Evolutionary conservation across 2,113 vertebrate genomes (phyloP).

Genomic region (Odobenus rosmarus): DNA sequence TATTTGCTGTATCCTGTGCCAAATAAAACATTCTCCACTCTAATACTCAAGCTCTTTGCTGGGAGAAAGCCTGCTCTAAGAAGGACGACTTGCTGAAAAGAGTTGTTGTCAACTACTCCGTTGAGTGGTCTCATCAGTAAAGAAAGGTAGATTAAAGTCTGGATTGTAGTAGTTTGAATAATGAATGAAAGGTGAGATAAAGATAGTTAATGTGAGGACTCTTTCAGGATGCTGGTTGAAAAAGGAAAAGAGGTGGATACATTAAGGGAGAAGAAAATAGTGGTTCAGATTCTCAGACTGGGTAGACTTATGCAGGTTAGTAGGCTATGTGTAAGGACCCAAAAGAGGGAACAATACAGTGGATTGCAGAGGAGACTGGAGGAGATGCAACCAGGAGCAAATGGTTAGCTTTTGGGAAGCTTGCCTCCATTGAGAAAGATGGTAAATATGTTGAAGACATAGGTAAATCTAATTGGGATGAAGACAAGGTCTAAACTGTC

Average conservation of each 20-base stretch:
- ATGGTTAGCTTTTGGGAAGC: not conserved
- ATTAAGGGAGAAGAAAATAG: not conserved
- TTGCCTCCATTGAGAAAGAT: not conserved
- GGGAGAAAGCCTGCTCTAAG: not conserved
- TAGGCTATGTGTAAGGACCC: not conserved
- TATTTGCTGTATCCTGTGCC: not conserved
- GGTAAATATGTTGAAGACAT: not conserved
- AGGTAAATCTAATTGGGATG: not conserved
- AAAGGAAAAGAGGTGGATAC: not conserved
- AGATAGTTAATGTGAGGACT: not conserved
- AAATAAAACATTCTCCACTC: not conserved
- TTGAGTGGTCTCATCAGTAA: not conserved
- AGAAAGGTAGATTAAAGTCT: not conserved
- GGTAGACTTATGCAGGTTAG: not conserved
- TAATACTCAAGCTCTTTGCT: not conserved
- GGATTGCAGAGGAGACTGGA: not conserved
- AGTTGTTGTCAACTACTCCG: not conserved
- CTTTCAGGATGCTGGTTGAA: not conserved
- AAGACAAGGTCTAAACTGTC: not conserved
- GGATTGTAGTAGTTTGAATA: not conserved
- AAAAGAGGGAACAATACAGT: not conserved
- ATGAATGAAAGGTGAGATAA: not conserved
- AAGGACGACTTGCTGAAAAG: conserved; percentile 4
- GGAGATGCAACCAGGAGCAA: not conserved
- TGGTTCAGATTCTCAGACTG: not conserved